phyloP scores from a whole-genome alignment of 2,797 vertebrate genomes.

The Tenualosa thibaudeaui region DNA sequence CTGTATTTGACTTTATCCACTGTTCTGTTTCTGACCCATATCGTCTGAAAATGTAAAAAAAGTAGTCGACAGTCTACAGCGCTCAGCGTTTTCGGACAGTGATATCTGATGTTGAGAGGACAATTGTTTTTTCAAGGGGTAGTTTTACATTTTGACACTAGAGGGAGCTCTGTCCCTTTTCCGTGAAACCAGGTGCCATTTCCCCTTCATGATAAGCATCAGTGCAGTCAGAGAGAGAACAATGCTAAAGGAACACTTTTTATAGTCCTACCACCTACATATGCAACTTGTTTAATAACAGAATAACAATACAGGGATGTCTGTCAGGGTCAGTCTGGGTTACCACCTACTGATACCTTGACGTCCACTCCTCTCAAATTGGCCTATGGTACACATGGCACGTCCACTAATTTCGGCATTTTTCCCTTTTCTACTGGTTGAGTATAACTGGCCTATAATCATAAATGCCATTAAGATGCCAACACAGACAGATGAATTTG shows the following conservation, averaged over 20 bases:
- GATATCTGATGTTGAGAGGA: background rate
- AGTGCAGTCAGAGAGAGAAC: background rate
- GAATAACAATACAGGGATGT: background rate
- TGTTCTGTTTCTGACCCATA: no score
- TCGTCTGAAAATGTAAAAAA: no score
- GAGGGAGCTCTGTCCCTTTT: background rate
- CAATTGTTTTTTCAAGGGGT: background rate
- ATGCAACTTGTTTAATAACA: background rate
- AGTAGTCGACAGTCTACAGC: background rate
- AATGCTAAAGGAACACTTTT: background rate
- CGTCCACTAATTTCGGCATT: background rate
- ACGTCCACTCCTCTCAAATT: background rate
- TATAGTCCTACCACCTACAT: background rate
- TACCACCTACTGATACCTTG: background rate
- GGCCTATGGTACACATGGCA: background rate
- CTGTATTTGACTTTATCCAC: no score
- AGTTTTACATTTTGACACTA: background rate
- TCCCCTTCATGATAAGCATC: background rate
- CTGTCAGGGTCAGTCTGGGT: background rate
- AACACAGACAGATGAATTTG: background rate
- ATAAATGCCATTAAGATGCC: background rate
- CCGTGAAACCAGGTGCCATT: background rate
- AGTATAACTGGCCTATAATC: background rate
- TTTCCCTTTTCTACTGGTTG: background rate
- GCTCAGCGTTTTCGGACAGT: background rate